Evolutionary conservation across 35 echinoderm and acorn worm species (phyloP).

Genomic region (Lytechinus variegatus): DNA sequence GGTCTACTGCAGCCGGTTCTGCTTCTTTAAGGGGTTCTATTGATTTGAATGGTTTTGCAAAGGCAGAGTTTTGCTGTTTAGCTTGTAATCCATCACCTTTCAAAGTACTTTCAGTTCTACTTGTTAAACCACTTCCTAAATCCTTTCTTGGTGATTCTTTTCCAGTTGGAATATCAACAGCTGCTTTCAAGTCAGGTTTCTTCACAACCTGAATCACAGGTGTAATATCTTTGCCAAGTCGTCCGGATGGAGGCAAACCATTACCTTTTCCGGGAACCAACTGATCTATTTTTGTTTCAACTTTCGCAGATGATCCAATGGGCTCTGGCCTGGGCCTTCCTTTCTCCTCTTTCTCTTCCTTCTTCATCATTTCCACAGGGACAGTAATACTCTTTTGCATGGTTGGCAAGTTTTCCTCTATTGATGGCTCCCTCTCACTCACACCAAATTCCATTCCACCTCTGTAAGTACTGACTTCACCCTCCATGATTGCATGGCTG

Average conservation of each 20-base stretch:
- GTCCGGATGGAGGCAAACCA: constrained; percentile 12
- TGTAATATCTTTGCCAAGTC: not conserved
- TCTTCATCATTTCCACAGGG: not conserved
- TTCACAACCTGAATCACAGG: constrained; percentile 26
- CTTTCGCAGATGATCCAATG: constrained; percentile 35
- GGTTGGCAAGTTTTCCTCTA: constrained; percentile 63
- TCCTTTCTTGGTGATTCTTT: not conserved
- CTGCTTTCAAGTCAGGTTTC: constrained; percentile 42
- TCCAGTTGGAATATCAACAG: not conserved
- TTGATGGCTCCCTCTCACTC: constrained; percentile 74
- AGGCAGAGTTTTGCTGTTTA: not conserved
- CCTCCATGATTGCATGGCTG: constrained; percentile 97
- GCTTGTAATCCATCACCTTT: not conserved
- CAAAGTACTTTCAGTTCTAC: constrained; percentile 41
- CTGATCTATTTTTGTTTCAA: constrained; percentile 31
- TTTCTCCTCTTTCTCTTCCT: constrained; percentile 22
- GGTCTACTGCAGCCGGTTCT: not conserved
- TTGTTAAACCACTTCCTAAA: not conserved
- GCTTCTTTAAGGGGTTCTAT: not conserved
- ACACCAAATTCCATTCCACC: constrained; percentile 73
- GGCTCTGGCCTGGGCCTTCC: constrained; percentile 23
- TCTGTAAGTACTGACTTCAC: constrained; percentile 94
- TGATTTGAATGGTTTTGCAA: constrained; percentile 25
- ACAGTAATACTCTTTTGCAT: constrained; percentile 49
- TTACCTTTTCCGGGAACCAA: not conserved